Evolutionary conservation across 1,140 invertebrate species (phyloP), one percentile per base, ranked within the genome.

Genomic region (Chlorops oryzae): DNA sequence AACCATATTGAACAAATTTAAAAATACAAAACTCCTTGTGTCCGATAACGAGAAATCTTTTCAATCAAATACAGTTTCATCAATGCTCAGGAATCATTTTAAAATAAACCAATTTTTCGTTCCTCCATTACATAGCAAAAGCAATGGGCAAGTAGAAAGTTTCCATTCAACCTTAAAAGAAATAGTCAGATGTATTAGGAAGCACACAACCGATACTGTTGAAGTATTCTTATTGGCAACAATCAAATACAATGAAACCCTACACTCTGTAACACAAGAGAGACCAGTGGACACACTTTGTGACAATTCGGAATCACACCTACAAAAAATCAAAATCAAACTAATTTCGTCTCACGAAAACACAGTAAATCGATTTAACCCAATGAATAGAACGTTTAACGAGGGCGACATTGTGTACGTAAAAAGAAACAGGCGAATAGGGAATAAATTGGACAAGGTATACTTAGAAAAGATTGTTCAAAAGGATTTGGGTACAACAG

Each of bases 81-180:
- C 43, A 17, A 13, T 45, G 23, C 20, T 45, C 17, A 21, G n/a
- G 15, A 45, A 45, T 45, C 24, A 17, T 20, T 45, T 45, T 21
- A 34, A 34, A 13, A 21, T 34, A 9, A 15, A 45, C 13, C 21
- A 21, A 32, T 15, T 25, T 18, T 18, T 32, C 27, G 25, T n/a
- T n/a, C n/a, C n/a, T n/a, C 46, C 34, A 38, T 22, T 47, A 13
- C 46, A 47, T 10, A 47, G 34, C 21, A 47, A 32, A 6, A 38
- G 34, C 13, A 47, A 47, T 25, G 46, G 46, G 9, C 44, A 46
- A 20, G 45, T 39, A 17, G 46, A 47, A 39, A 20, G 34, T 23
- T 21, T 39, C 5, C 46, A 38, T 25, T 38, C 21, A 15, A 35
- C n/a, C 3, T 32, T 46, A 20, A 5, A 7, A 2, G 35, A 47